Base-by-base conservation (phyloP, 1,140 invertebrate genomes). In the Nasonia longicornis region DNA sequence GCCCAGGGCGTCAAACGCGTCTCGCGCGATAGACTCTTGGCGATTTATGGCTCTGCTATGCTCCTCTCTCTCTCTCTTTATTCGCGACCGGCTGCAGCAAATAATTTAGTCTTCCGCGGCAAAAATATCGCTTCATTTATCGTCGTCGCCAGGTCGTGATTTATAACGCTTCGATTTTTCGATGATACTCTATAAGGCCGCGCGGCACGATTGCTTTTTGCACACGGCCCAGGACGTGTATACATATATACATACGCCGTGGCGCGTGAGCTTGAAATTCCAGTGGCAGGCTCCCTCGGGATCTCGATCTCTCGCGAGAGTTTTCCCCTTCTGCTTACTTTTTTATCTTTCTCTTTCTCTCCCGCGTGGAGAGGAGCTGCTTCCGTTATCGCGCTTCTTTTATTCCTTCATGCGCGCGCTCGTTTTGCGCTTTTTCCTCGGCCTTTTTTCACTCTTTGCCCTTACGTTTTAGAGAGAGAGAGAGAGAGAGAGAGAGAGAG, bases 71-170 rank as follows among this genome's bases (percentile, higher is more conserved):
- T 35, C 31, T 35, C 31, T 35, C 31, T 35, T 3, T 35, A 3
- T 35, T 35, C 4, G 31, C 31, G 31, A 16, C 35, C 45, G n/a
- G 72, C 35, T 22, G n/a, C 35, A 48, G 45, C 66, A 79, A 79
- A 79, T 79, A 79, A 79, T 79, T 73, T 79, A 79, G 78, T 79
- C 67, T 10, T 73, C 42, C 42, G 11, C 10, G 69, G 66, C 66
- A 69, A 71, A 58, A 73, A 79, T 73, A 73, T 73, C 35, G 48
- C 78, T 79, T 79, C 78, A 79, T 79, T 79, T 79, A 72, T 79
- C 77, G 26, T 71, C 67, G 14, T 78, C 69, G 26, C 42, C 58
- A 16, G 16, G 10, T 26, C 52, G 12, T 72, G 77, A 79, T 79
- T 79, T 79, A 79, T 72, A 45, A 69, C n/a, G 10, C 38, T 64